Base-by-base conservation (phyloP, 92 coral and sea anemone genomes). In the Umimayanthus chanpuru region DNA sequence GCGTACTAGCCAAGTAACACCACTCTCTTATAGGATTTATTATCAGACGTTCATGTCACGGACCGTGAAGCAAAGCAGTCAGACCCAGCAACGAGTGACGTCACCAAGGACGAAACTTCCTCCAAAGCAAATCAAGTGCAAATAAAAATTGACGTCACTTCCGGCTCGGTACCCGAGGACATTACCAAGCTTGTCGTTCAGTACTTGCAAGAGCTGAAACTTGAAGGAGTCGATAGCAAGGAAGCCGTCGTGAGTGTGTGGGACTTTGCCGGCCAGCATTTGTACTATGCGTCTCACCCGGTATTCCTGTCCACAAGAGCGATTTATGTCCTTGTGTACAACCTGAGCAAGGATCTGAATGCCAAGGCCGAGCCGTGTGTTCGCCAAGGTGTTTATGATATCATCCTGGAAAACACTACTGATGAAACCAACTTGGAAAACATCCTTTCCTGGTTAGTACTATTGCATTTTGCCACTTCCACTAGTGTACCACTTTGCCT, bases 251-350 rank as follows among this genome's bases (percentile, higher is more conserved):
- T 95, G 6, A 95, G 93, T 12, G 78, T 93, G 25, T 94, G 98
- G 98, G 98, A 94, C 85, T 94, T 94, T 41, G 98, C 98, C n/a
- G 98, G 98, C 23, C 98, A 95, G 77, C 98, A 95, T 72, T 81
- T 95, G 61, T 95, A 95, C 82, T 95, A 95, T 79, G 98, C 98
- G 5, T 95, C 98, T 12, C 98, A 95, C 73, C 94, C 98, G 26
- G 98, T 95, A 86, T 95, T 95, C 88, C 41, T 95, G 85, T 90
- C 96, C 50, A 93, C 94, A 7, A 85, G 96, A 41, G 98, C 98
- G 2, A 89, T 95, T 56, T 95, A 95, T 84, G 91, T 95, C 29
- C 85, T 95, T 10, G 98, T 91, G 65, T 95, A 95, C 85, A 95
- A 95, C 90, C 92, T 95, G 85, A 90, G 89, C 85, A 95, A 95